Conservation (phyloP, 2,888 invertebrate species). For the Hydrotaea cyrtoneurina region DNA sequence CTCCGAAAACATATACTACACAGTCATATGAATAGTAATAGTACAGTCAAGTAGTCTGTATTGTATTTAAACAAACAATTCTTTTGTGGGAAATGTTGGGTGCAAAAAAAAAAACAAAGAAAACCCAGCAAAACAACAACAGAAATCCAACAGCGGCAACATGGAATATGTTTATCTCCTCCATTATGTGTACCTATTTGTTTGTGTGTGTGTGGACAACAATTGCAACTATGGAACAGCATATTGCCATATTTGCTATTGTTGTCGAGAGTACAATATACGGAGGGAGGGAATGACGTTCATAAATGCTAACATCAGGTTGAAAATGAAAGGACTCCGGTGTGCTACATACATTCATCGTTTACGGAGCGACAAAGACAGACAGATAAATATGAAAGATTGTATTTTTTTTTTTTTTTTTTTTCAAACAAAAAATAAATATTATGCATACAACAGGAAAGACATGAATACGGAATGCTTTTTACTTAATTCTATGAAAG, state of each 20-base stretch:
- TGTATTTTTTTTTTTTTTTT: neutral
- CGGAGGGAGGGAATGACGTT: neutral
- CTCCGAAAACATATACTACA: neutral
- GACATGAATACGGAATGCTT: neutral
- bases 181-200: neutral
- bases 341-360: neutral
- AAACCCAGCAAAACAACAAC: neutral
- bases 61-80: conserved; percentile 15
- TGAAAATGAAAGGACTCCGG: conserved; percentile 7
- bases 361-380: neutral
- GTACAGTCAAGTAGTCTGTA: neutral
- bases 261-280: conserved; percentile 4
- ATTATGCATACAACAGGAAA: neutral
- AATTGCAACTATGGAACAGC: conserved; percentile 12
- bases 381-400: neutral
- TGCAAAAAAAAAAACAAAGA: no score
- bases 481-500: neutral
- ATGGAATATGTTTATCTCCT: conserved; percentile 3
- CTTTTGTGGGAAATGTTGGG: conserved; percentile 2
- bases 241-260: conserved; percentile 24
- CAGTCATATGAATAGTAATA: neutral
- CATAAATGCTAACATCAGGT: conserved; percentile 33
- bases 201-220: neutral
- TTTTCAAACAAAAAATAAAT: neutral
- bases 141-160: neutral